phyloP scores from a whole-genome alignment of 2,888 invertebrate species.

The Gasteruption jaculator region DNA sequence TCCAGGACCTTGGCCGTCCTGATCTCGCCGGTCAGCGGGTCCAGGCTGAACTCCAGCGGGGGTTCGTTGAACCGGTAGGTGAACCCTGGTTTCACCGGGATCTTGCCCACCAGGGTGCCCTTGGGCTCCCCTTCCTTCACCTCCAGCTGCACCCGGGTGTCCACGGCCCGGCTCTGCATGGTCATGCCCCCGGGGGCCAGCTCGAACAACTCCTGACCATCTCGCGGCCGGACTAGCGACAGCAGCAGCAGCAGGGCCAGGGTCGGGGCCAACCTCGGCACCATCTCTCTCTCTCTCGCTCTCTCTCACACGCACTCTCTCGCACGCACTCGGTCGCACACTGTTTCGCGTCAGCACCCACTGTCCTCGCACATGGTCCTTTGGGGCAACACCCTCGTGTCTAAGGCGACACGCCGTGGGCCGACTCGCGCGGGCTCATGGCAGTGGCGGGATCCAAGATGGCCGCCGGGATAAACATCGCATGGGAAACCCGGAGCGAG shows the following conservation, averaged over 20 bases:
- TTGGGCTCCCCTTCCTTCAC: constrained; percentile 80
- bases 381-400: too few relatives aligned
- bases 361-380: too few relatives aligned
- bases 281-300: constrained; percentile 34
- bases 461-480: too few relatives aligned
- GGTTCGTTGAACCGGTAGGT: constrained; percentile 92
- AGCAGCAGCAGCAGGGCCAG: constrained; percentile 39
- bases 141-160: constrained; percentile 80
- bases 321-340: too few relatives aligned
- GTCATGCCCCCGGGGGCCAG: constrained; percentile 45
- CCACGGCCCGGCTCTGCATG: constrained; percentile 85
- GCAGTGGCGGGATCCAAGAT: too few relatives aligned
- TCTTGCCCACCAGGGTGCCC: constrained; percentile 80
- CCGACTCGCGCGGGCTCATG: too few relatives aligned
- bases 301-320: constrained; percentile 10
- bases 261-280: constrained; percentile 40
- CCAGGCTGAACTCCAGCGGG: constrained; percentile 79
- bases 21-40: constrained; percentile 80
- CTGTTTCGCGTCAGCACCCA: too few relatives aligned
- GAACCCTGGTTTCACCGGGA: constrained; percentile 82
- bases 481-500: too few relatives aligned
- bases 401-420: too few relatives aligned
- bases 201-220: too few relatives aligned
- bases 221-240: constrained; percentile 45
- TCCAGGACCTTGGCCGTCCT: constrained; percentile 78